Base-by-base conservation (phyloP, 2,888 invertebrate species). In the Lithophane leautieri region DNA sequence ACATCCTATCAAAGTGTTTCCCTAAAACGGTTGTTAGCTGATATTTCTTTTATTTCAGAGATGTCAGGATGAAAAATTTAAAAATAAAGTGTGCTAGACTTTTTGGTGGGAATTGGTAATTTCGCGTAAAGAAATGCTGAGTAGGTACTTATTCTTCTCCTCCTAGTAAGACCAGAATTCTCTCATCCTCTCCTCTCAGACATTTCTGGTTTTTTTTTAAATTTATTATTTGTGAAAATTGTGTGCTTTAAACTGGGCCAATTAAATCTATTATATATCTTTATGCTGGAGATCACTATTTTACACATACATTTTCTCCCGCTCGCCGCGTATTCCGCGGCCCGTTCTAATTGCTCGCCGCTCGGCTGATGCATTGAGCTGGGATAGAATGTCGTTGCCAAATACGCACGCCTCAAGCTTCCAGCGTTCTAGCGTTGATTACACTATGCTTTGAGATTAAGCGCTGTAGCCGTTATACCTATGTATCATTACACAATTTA, bases 331-430 rank as follows among this genome's bases (percentile, higher is more conserved):
- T 54, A 52, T 68, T 70, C 42, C 50, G 40, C 70, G 72, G 85
- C 85, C 86, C 83, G 8, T 70, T 56, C 78, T 81, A 83, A 86
- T 82, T 87, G 79, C 87, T 85, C 78, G 54, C 79, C 79, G 76
- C 81, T 72, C 70, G 76, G 58, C 73, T 84, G 81, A 85, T 80
- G 78, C 87, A 85, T 77, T 82, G 75, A 82, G 78, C 74, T 66
- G 63, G 81, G 82, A 78, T 78, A 77, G 82, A 73, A 83, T 78
- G 83, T 79, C 79, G 83, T 74, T 84, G 77, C 86, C 83, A 83
- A 84, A 83, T 79, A 86, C 84, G 85, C 78, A 83, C 70, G 82
- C 76, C 81, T 81, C 84, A 76, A 84, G 81, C 77, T 84, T 85
- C 78, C 78, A 61, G 62, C 71, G 72, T 58, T 52, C 58, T 72